Conservation (phyloP, 1,140 invertebrate genomes). For the Heliconius congener region DNA sequence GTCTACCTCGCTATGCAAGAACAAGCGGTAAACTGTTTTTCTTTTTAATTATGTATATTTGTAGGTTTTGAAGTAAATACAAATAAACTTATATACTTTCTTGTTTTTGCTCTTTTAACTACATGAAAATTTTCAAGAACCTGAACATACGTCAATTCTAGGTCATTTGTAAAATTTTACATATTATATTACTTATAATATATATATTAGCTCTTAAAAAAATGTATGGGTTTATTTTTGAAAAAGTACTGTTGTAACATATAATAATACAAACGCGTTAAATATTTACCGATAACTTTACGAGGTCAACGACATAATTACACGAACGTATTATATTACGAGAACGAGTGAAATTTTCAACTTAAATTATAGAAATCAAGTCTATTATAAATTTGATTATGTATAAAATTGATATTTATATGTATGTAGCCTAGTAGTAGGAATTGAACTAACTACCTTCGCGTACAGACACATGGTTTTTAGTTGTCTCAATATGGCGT, state of each 20-base stretch:
- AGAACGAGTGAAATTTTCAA: neutral
- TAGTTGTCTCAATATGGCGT: neutral
- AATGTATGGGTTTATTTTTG: neutral
- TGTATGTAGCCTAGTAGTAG: neutral
- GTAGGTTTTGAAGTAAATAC: too few species aligned
- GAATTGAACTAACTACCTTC: too few species aligned
- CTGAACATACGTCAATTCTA: neutral
- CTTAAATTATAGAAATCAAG: neutral
- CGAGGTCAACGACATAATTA: constrained; percentile 28
- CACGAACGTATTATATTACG: constrained; percentile 15
- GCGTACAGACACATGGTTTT: neutral
- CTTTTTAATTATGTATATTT: too few species aligned
- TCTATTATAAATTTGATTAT: neutral
- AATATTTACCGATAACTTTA: constrained; percentile 25
- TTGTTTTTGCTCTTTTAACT: too few species aligned
- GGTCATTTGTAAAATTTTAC: neutral
- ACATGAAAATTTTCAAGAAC: neutral
- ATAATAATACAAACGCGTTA: constrained; percentile 20
- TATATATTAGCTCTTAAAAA: neutral
- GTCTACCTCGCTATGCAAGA: too few species aligned
- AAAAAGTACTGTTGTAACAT: constrained; percentile 19
- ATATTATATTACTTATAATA: neutral
- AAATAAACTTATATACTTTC: too few species aligned
- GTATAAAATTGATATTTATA: neutral
- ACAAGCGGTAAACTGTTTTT: too few species aligned